A percentile compares a stretch with the other conserved stretches of the same genome.
These are phyloP conservation scores for Drosophila parthenogenetica DNA, from an alignment of 2,888 invertebrate genomes.

Conservation along the genomic window DNA sequence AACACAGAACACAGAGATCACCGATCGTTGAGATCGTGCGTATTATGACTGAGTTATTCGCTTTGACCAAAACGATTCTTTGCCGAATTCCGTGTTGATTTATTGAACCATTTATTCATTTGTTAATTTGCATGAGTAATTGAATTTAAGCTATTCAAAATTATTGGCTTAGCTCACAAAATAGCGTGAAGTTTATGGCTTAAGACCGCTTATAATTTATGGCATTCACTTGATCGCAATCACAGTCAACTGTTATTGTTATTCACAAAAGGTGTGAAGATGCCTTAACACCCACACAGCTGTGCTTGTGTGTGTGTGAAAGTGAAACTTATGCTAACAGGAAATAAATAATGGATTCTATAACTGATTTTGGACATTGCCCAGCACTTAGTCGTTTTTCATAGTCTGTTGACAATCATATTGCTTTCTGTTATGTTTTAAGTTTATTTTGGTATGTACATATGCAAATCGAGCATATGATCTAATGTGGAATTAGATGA, in stretches of 20 bases:
- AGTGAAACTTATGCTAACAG: conserved; percentile 65
- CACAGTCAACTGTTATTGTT: conserved; percentile 59
- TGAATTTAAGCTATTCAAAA: conserved; percentile 44
- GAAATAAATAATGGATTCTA: conserved; percentile 51
- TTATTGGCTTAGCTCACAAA: conserved; percentile 21
- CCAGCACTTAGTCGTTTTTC: conserved; percentile 17
- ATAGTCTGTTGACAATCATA: conserved; percentile 50
- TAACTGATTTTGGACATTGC: conserved; percentile 7
- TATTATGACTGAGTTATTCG: conserved; percentile 36
- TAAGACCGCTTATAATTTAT: conserved; percentile 61
- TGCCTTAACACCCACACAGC: conserved; percentile 17
- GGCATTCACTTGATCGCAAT: conserved; percentile 40
- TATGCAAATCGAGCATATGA: conserved; percentile 53
- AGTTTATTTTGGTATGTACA: conserved; percentile 15
- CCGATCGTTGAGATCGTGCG: conserved; percentile 12
- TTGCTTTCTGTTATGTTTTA: conserved; percentile 26
- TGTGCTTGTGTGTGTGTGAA: conserved; percentile 69
- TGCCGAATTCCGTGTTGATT: conserved; percentile 59
- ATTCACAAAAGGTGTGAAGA: conserved; percentile 58
- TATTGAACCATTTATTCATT: conserved; percentile 52
- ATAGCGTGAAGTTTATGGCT: conserved; percentile 50
- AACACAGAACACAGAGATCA: conserved; percentile 2
- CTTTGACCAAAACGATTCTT: conserved; percentile 41
- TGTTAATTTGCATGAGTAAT: conserved; percentile 64
- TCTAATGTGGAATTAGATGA: conserved; percentile 51